Percentiles rank a stretch among this genome's conserved stretches.
Conservation (phyloP, 2,888 invertebrate genomes). For the Eucera pruinosa region DNA sequence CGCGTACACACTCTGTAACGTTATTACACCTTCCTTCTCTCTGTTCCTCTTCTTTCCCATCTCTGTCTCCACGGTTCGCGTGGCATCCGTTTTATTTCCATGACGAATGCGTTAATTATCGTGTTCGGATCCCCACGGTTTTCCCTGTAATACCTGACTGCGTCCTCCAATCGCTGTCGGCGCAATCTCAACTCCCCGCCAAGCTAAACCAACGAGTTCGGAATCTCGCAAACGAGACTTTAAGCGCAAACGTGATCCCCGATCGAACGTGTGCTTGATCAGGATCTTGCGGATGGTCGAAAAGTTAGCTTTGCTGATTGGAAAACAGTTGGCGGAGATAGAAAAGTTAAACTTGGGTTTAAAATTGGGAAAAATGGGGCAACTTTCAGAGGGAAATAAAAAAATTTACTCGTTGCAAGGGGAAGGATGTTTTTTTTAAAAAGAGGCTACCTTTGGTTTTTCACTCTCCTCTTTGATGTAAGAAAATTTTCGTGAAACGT, state of each 20-base stretch:
- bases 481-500: too few species aligned
- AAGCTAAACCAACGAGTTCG: background rate
- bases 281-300: background rate
- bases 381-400: too few species aligned
- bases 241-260: background rate
- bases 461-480: too few species aligned
- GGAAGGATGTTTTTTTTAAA: too few species aligned
- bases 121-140: constrained; percentile 10
- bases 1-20: constrained; percentile 41
- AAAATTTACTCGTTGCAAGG: too few species aligned
- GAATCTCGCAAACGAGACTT: background rate
- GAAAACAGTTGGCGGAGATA: too few species aligned
- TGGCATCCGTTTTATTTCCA: constrained; percentile 40
- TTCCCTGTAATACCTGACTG: constrained; percentile 21
- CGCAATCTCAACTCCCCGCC: constrained; percentile 5
- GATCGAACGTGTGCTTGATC: background rate
- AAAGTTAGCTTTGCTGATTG: background rate
- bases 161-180: background rate
- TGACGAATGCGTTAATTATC: constrained; percentile 62
- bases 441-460: too few species aligned
- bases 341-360: background rate
- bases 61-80: background rate
- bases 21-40: constrained; percentile 34
- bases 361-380: background rate
- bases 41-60: background rate